Base-by-base conservation (phyloP, 2,888 invertebrate species). In the Vesta saturnalis region DNA sequence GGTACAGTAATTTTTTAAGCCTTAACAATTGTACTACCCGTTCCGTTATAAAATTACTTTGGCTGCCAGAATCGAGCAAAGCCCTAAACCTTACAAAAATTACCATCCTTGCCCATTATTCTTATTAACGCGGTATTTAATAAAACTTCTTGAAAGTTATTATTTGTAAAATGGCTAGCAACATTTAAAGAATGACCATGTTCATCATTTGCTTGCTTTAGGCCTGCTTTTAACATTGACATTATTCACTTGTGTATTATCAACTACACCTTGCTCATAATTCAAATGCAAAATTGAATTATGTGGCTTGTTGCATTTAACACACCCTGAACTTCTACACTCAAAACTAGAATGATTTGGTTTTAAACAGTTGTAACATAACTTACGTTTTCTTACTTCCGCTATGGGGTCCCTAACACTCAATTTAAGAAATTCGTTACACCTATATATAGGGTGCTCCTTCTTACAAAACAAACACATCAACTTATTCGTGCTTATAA, bases 311-410 rank as follows among this genome's bases (percentile, higher is more conserved):
- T 39, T 39, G 39, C 12, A 39, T 39, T 39, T 39, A n/a, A 8
- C 39, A 39, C 39, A 39, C n/a, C 39, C 39, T 39, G 39, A 39
- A 39, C 39, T 39, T 39, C n/a, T 39, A 39, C 39, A 39, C 39
- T 39, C n/a, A 39, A 39, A 6, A 39, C 39, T n/a, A 10, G 39
- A 49, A 49, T 49, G 47, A 49, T 49, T 49, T 18, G 47, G 47
- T 49, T 49, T 49, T 49, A 49, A 49, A 15, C 47, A 49, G 18
- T 49, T 49, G 8, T 18, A 49, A 49, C 47, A 14, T 49, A 49
- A 49, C 39, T 8, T 39, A 39, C 39, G 39, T 39, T 39, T 39
- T n/a, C 39, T 39, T 4, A n/a, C n/a, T n/a, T n/a, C n/a, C n/a
- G n/a, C n/a, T n/a, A n/a, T n/a, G n/a, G n/a, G n/a, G n/a, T n/a